These are phyloP conservation scores for Pipra filicauda DNA, from an alignment of 2,113 vertebrate genomes.

Conservation along the genomic window DNA sequence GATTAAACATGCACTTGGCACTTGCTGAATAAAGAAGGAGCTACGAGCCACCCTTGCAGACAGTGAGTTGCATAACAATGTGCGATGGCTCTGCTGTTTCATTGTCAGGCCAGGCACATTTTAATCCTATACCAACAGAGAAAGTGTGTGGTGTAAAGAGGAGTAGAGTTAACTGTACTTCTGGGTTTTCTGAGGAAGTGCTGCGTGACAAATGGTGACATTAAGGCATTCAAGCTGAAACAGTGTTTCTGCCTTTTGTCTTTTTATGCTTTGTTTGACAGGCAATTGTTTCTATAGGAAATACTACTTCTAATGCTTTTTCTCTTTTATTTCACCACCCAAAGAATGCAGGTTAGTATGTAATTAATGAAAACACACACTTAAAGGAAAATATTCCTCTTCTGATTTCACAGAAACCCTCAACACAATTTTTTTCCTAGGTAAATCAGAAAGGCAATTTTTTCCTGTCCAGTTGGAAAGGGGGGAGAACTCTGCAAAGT, in stretches of 20 bases:
- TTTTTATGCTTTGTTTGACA: conserved; percentile 60
- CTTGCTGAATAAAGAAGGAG: conserved; percentile 71
- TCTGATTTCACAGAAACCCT: background rate
- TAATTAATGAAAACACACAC: conserved; percentile 8
- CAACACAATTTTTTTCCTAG: background rate
- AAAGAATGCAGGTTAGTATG: conserved; percentile 4
- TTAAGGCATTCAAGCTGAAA: conserved; percentile 64
- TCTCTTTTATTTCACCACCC: background rate
- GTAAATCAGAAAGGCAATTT: background rate
- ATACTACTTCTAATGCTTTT: background rate
- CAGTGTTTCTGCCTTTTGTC: conserved; percentile 51
- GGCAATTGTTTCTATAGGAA: conserved; percentile 48
- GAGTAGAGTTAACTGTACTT: conserved; percentile 40
- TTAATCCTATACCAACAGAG: conserved; percentile 21
- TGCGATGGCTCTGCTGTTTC: conserved; percentile 57
- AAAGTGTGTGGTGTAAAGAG: background rate
- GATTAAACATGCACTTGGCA: conserved; percentile 75
- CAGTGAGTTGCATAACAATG: conserved; percentile 68
- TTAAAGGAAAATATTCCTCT: background rate
- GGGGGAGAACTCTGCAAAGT: background rate
- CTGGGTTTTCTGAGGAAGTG: conserved; percentile 24
- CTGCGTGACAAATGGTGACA: conserved; percentile 54
- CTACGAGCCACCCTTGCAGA: conserved; percentile 71
- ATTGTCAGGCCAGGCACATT: conserved; percentile 69
- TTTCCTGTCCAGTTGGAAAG: background rate